These are phyloP conservation scores for Rotaria macrura DNA, from an alignment of 2,888 invertebrate species.

Conservation along the genomic window DNA sequence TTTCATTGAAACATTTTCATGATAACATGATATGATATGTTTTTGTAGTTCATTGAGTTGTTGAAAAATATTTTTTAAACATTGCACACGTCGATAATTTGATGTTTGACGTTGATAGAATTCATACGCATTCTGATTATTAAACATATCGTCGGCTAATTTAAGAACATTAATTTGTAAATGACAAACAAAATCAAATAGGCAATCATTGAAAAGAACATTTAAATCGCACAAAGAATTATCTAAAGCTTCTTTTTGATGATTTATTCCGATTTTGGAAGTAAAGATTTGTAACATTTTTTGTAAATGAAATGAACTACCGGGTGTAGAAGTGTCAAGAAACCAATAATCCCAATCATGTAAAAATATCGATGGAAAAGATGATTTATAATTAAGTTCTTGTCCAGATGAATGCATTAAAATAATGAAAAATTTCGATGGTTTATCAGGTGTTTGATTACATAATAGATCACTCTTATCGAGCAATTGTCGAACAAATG, in stretches of 20 bases:
- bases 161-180: background rate
- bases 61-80: background rate
- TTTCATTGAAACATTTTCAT: background rate
- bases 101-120: background rate
- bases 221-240: background rate
- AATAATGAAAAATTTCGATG: background rate
- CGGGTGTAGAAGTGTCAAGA: background rate
- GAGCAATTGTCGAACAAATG: background rate
- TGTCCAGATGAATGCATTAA: background rate
- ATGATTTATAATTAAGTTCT: background rate
- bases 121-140: background rate
- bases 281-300: background rate
- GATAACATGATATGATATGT: background rate
- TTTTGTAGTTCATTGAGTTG: background rate
- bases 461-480: background rate
- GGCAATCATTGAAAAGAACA: background rate
- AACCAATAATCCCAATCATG: slow-evolving; percentile 14
- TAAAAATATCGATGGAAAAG: slow-evolving; percentile 4
- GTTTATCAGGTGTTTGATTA: background rate
- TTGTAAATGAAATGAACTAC: slow-evolving; percentile 11
- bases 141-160: background rate
- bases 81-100: background rate
- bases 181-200: background rate
- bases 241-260: background rate
- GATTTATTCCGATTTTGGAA: background rate